Evolutionary conservation across 2,888 invertebrate species (phyloP).

Genomic region (Tanytarsus gracilentus): DNA sequence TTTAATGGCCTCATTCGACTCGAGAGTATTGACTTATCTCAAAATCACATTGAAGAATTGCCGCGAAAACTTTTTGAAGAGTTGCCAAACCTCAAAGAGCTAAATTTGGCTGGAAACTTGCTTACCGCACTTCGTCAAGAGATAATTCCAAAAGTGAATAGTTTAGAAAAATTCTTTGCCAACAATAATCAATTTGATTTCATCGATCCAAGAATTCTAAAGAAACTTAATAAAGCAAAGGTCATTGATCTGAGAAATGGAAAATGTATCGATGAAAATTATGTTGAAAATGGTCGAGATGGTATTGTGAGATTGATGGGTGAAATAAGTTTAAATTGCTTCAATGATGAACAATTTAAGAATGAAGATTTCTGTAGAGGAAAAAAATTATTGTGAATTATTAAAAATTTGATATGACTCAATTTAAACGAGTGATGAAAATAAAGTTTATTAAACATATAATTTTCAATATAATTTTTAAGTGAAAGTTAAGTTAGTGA

Average conservation of each 20-base stretch:
- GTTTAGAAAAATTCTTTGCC: neutral
- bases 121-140: neutral
- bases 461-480: neutral
- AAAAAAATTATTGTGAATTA: neutral
- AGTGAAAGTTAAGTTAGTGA: neutral
- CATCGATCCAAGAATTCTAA: neutral
- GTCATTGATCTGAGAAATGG: neutral
- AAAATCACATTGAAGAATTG: constrained; percentile 25
- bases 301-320: neutral
- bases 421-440: neutral
- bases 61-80: neutral
- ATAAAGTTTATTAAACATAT: neutral
- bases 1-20: constrained; percentile 30
- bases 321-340: neutral
- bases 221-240: neutral
- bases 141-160: neutral
- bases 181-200: neutral
- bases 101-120: constrained; percentile 1
- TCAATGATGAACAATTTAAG: neutral
- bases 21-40: constrained; percentile 30
- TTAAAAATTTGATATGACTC: neutral
- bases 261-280: constrained; percentile 7
- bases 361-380: neutral
- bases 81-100: constrained; percentile 2
- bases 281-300: neutral